phyloP scores from a whole-genome alignment of 2,797 vertebrate genomes.

The Rhincodon typus region DNA sequence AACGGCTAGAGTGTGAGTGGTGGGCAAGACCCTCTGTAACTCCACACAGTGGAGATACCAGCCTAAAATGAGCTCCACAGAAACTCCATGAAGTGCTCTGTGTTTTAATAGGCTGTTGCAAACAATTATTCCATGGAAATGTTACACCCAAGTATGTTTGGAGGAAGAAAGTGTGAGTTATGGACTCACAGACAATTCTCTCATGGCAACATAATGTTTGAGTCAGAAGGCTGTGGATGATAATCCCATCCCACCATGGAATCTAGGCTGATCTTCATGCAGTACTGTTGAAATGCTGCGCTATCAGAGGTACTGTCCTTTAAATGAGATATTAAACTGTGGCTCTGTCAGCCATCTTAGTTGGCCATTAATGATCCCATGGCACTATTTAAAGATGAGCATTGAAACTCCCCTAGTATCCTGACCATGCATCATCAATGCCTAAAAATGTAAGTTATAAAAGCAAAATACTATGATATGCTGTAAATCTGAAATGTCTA shows the following conservation, averaged over 20 bases:
- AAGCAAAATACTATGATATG: no score
- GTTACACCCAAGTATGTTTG: not conserved
- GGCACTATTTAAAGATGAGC: not conserved
- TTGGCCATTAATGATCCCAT: not conserved
- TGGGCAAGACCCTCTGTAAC: no score
- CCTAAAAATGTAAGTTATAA: not conserved
- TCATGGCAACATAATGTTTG: not conserved
- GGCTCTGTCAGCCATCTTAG: not conserved
- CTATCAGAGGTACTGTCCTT: not conserved
- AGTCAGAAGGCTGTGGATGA: not conserved
- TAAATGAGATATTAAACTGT: not conserved
- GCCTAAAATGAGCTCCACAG: not conserved
- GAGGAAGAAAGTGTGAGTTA: not conserved
- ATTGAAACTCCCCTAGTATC: not conserved
- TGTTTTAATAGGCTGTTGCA: not conserved
- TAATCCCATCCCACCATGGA: not conserved
- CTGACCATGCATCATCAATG: not conserved
- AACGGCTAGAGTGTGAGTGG: not conserved
- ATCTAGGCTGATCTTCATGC: not conserved
- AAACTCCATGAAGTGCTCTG: not conserved
- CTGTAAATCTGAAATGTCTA: no score
- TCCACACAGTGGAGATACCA: not conserved
- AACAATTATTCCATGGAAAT: not conserved
- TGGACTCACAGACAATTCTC: not conserved
- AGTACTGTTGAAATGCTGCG: not conserved